These are phyloP conservation scores for Cantharis rustica DNA, from an alignment of 2,888 invertebrate species.

Conservation along the genomic window DNA sequence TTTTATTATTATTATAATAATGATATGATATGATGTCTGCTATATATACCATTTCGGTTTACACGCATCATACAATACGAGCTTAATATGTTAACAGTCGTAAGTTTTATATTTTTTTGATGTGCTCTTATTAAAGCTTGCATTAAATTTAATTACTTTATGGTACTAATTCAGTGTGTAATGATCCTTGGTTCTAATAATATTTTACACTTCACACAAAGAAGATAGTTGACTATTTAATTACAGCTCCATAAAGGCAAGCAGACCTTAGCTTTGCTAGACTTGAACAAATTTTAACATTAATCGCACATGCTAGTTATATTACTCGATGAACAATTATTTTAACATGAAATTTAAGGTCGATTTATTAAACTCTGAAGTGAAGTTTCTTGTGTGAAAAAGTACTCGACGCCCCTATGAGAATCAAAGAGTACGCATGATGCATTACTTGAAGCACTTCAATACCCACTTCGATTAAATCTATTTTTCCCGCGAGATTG, in stretches of 20 bases:
- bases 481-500: conserved; percentile 45
- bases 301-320: background rate
- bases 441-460: conserved; percentile 47
- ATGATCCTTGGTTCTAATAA: background rate
- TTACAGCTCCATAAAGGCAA: background rate
- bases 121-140: background rate
- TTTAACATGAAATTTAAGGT: background rate
- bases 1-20: background rate
- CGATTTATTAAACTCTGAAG: background rate
- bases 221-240: background rate
- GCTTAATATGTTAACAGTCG: background rate
- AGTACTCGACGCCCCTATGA: conserved; percentile 38
- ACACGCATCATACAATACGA: background rate
- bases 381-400: conserved; percentile 25
- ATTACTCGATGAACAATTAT: background rate
- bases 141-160: background rate
- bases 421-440: conserved; percentile 48
- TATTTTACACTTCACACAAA: background rate
- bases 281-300: background rate
- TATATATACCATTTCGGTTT: background rate
- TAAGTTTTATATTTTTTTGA: background rate
- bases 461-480: conserved; percentile 50
- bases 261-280: background rate
- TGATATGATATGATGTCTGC: background rate
- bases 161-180: background rate